phyloP scores from a whole-genome alignment of 2,888 invertebrate species.

The Linyphia triangularis region DNA sequence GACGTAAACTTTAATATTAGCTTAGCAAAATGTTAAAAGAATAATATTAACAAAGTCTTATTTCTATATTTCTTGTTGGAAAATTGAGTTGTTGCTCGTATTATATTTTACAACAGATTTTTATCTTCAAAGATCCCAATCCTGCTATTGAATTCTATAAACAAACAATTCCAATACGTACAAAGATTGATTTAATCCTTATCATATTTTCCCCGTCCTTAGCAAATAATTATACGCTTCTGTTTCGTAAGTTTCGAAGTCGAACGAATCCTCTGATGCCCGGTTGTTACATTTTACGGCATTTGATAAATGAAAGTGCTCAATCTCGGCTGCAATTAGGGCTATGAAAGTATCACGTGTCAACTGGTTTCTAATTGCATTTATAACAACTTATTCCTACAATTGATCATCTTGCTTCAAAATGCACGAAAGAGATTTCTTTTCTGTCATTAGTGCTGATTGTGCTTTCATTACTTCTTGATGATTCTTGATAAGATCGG shows the following conservation, averaged over 20 bases:
- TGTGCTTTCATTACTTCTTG: slow-evolving; percentile 4
- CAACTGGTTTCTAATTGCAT: slow-evolving; percentile 59
- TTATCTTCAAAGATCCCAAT: too few relatives aligned
- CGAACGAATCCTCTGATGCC: not conserved
- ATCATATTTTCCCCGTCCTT: slow-evolving; percentile 12
- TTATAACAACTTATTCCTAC: slow-evolving; percentile 58
- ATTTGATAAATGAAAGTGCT: slow-evolving; percentile 58
- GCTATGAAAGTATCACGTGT: slow-evolving; percentile 61
- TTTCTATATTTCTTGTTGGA: too few relatives aligned
- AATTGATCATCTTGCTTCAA: slow-evolving; percentile 51
- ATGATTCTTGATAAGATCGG: not conserved
- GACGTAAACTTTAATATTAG: too few relatives aligned
- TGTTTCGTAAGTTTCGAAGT: slow-evolving; percentile 12
- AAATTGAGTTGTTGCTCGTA: too few relatives aligned
- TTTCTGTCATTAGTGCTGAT: slow-evolving; percentile 6
- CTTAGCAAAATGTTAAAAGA: too few relatives aligned
- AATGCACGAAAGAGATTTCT: not conserved
- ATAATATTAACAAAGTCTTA: too few relatives aligned
- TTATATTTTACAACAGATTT: too few relatives aligned
- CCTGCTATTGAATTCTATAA: too few relatives aligned
- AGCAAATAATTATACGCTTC: slow-evolving; percentile 50
- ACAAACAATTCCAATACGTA: too few relatives aligned
- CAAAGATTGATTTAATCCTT: not conserved
- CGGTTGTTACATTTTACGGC: slow-evolving; percentile 16
- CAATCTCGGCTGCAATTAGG: slow-evolving; percentile 58